These are phyloP conservation scores for Drosophila peninsularis DNA, from an alignment of 2,888 invertebrate species.

Conservation along the genomic window DNA sequence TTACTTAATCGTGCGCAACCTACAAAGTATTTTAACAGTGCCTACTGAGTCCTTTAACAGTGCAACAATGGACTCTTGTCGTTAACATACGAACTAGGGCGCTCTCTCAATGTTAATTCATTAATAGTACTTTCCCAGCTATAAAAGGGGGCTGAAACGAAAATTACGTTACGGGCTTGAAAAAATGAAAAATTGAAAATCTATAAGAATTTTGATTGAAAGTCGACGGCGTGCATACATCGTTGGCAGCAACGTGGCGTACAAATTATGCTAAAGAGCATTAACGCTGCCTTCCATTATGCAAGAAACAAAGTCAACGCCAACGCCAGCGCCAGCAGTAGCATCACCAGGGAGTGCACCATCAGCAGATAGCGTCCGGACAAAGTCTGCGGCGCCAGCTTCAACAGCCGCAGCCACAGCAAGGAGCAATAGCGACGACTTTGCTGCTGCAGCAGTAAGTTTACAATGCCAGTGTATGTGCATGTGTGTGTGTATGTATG, in stretches of 20 bases:
- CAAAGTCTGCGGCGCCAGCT: slow-evolving; percentile 11
- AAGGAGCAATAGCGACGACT: slow-evolving; percentile 15
- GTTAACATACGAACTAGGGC: slow-evolving; percentile 15
- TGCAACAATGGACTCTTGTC: too few relatives aligned
- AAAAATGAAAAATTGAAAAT: slow-evolving; percentile 45
- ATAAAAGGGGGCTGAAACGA: slow-evolving; percentile 25
- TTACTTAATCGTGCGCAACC: too few relatives aligned
- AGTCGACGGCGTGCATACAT: slow-evolving; percentile 48
- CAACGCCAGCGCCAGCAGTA: slow-evolving; percentile 30
- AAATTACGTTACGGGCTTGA: slow-evolving; percentile 14
- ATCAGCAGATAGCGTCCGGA: slow-evolving; percentile 36
- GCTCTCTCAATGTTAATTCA: slow-evolving; percentile 18
- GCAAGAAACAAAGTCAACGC: slow-evolving; percentile 46
- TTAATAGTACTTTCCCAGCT: slow-evolving; percentile 1
- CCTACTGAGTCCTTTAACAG: too few relatives aligned
- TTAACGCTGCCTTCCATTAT: slow-evolving; percentile 58
- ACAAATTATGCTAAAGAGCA: slow-evolving; percentile 72
- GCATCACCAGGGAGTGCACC: slow-evolving; percentile 9
- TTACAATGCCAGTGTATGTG: slow-evolving; percentile 4
- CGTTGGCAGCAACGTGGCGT: slow-evolving; percentile 60
- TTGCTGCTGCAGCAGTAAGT: slow-evolving; percentile 49
- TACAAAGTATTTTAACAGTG: too few relatives aligned
- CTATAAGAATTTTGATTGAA: slow-evolving; percentile 29
- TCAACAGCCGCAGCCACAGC: slow-evolving; percentile 21
- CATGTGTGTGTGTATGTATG: background rate